A percentile compares a stretch with the other conserved stretches of the same genome.
These are phyloP conservation scores for Pseudomyrmex dendroicus DNA, from an alignment of 1,140 invertebrate species.

Conservation along the genomic window DNA sequence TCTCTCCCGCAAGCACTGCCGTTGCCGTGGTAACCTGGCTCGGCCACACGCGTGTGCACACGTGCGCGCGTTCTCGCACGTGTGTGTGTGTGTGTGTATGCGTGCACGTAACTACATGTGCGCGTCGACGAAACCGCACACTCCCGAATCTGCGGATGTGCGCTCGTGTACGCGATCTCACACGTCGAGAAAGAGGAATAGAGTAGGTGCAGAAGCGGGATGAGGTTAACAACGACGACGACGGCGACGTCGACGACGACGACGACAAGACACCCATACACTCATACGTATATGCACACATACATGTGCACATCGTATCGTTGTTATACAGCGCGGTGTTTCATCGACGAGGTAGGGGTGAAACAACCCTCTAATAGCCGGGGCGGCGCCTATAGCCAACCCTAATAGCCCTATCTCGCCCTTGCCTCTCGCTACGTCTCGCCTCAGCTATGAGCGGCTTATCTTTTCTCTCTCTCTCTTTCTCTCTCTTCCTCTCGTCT, in stretches of 20 bases:
- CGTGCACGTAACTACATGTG: constrained; percentile 26
- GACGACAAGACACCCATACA: constrained; percentile 66
- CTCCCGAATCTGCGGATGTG: constrained; percentile 46
- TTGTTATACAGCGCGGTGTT: constrained; percentile 71
- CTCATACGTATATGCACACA: constrained; percentile 63
- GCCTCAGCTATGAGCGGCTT: constrained; percentile 72
- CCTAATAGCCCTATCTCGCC: constrained; percentile 84
- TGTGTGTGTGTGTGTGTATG: constrained; percentile 34
- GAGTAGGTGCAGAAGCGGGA: constrained; percentile 29
- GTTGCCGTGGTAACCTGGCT: constrained; percentile 82
- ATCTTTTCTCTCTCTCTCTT: constrained; percentile 66
- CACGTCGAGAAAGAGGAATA: constrained; percentile 58
- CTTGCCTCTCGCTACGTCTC: constrained; percentile 72
- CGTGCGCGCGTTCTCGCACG: constrained; percentile 47
- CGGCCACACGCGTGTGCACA: constrained; percentile 59
- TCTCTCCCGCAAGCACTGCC: constrained; percentile 78
- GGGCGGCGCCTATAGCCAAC: constrained; percentile 84
- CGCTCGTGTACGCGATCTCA: constrained; percentile 56
- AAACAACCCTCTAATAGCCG: constrained; percentile 84
- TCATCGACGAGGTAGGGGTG: constrained; percentile 74
- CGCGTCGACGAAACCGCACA: constrained; percentile 35
- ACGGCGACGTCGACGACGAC: constrained; percentile 35
- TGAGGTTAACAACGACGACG: constrained; percentile 27
- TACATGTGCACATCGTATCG: constrained; percentile 66
- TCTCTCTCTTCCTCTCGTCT: constrained; percentile 56